Conservation (phyloP, 2,113 vertebrate genomes). For the Agelaius tricolor region DNA sequence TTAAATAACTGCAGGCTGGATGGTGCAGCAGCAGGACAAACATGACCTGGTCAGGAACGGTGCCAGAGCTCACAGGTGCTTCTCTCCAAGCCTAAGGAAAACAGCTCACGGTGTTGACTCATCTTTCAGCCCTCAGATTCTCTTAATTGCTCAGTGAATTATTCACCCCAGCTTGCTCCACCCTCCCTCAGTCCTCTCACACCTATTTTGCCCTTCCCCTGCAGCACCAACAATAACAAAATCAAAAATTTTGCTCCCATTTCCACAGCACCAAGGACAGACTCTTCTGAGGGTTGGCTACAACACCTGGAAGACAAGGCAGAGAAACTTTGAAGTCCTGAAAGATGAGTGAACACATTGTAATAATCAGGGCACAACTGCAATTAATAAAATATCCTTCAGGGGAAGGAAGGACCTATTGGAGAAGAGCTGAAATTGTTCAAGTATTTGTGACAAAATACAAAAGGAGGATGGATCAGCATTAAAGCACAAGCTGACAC, state of each 20-base stretch:
- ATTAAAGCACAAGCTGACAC: not conserved
- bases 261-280: not conserved
- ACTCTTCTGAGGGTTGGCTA: not conserved
- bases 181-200: not conserved
- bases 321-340: not conserved
- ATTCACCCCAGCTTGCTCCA: not conserved
- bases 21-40: constrained; percentile 33
- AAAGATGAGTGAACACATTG: not conserved
- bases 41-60: constrained; percentile 52
- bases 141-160: constrained; percentile 37
- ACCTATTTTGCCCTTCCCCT: not conserved
- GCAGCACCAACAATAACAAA: not conserved
- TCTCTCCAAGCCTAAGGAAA: not conserved
- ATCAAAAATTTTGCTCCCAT: not conserved
- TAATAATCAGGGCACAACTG: not conserved
- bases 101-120: not conserved
- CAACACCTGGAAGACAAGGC: not conserved
- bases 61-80: constrained; percentile 38
- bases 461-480: not conserved
- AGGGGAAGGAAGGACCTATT: not conserved
- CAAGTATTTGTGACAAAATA: not conserved
- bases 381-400: not conserved
- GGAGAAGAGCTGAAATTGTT: not conserved
- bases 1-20: constrained; percentile 40
- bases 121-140: constrained; percentile 27